Conservation (phyloP, 2,888 invertebrate genomes). For the Pheosia tremula region DNA sequence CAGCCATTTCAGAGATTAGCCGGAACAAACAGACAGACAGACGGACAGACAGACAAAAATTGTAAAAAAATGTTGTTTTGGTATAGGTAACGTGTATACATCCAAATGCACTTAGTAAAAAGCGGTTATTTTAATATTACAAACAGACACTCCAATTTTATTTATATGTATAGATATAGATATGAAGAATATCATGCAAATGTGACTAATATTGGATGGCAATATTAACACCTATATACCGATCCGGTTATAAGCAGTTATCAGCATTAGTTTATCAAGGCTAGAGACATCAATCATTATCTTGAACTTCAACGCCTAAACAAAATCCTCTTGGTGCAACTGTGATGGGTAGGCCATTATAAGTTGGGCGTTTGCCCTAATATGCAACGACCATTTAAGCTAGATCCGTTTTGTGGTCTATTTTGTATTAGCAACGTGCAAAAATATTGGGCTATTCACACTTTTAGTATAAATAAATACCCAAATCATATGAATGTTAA, state of each 20-base stretch:
- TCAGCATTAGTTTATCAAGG: slow-evolving; percentile 6
- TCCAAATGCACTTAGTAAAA: too few relatives aligned
- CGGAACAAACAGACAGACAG: too few relatives aligned
- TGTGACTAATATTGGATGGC: slow-evolving; percentile 9
- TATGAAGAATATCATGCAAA: slow-evolving; percentile 1
- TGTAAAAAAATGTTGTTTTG: too few relatives aligned
- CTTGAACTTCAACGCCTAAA: background rate
- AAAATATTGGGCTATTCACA: background rate
- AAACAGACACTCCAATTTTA: too few relatives aligned
- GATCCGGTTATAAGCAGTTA: slow-evolving; percentile 14
- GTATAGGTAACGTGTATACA: too few relatives aligned
- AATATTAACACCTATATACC: background rate
- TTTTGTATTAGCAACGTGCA: too few relatives aligned
- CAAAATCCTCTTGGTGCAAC: background rate
- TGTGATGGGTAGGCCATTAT: background rate
- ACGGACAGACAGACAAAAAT: too few relatives aligned
- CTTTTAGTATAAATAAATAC: background rate
- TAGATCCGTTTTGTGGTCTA: background rate
- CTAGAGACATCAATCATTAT: background rate
- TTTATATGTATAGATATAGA: background rate
- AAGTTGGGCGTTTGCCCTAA: background rate
- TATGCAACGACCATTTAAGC: background rate
- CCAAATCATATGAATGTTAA: too few relatives aligned
- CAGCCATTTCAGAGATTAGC: too few relatives aligned
- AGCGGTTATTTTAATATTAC: too few relatives aligned